Percentiles rank a stretch among this genome's conserved stretches.
These are phyloP conservation scores for Ginglymostoma cirratum DNA, from an alignment of 2,113 vertebrate genomes.

Conservation along the genomic window DNA sequence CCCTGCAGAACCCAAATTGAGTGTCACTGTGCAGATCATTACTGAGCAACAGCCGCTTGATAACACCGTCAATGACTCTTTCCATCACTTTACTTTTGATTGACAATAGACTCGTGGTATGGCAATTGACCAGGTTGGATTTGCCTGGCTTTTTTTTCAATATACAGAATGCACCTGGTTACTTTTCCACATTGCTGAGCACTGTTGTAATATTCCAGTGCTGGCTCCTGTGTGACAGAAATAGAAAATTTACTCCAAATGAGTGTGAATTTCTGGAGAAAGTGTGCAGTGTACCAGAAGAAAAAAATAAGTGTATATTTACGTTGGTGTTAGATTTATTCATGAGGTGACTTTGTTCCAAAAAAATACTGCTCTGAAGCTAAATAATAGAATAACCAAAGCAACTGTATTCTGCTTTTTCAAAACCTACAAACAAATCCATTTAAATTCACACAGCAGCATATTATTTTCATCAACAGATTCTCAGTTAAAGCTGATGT, in stretches of 20 bases:
- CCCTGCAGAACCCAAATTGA: too few species aligned
- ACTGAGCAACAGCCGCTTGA: too few species aligned
- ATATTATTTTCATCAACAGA: neutral
- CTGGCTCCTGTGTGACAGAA: neutral
- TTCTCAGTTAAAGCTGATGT: neutral
- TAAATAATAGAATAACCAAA: neutral
- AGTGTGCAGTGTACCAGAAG: neutral
- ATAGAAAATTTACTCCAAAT: neutral
- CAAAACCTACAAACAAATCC: too few species aligned
- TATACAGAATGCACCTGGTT: too few species aligned
- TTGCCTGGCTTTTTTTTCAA: too few species aligned
- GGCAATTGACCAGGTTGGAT: too few species aligned
- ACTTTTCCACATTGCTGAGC: too few species aligned
- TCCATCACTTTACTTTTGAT: too few species aligned
- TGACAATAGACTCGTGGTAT: too few species aligned
- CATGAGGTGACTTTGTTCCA: neutral
- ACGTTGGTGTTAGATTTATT: neutral
- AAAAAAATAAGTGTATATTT: neutral
- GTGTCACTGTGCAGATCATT: too few species aligned
- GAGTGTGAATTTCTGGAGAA: neutral
- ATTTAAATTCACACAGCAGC: neutral
- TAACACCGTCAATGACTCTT: too few species aligned
- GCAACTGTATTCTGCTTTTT: neutral
- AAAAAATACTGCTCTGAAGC: neutral
- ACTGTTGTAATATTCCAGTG: neutral